Percentiles rank a stretch among this genome's conserved stretches.
These are phyloP conservation scores for Popillia japonica DNA, from an alignment of 1,140 invertebrate species.

Conservation along the genomic window DNA sequence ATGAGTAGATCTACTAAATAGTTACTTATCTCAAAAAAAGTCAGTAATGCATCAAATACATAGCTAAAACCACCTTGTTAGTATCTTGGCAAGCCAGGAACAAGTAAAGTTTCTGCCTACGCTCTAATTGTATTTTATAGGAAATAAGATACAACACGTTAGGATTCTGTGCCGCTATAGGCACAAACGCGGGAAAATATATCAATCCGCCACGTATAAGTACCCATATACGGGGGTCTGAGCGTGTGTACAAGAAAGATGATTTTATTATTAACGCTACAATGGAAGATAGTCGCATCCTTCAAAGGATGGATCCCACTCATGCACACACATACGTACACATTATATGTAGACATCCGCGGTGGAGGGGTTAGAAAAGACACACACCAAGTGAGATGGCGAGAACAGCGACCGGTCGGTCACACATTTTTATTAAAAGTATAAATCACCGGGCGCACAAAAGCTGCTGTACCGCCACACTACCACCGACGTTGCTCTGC, in stretches of 20 bases:
- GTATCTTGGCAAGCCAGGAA: no score
- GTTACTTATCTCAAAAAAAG: no score
- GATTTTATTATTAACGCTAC: conserved; percentile 44
- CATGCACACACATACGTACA: background rate
- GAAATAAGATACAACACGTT: conserved; percentile 16
- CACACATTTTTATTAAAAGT: conserved; percentile 54
- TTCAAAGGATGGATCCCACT: conserved; percentile 37
- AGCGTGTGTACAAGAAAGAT: conserved; percentile 26
- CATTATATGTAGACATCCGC: conserved; percentile 19
- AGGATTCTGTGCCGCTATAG: background rate
- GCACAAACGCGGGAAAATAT: background rate
- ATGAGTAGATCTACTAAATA: no score
- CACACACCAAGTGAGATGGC: background rate
- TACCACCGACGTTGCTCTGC: conserved; percentile 18
- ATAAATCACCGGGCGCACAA: conserved; percentile 50
- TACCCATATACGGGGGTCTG: background rate
- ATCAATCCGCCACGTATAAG: background rate
- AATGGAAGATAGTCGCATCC: conserved; percentile 40
- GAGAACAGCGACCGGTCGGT: conserved; percentile 44
- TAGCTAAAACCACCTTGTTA: no score
- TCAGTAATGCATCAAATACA: no score
- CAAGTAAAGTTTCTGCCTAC: no score
- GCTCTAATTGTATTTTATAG: background rate
- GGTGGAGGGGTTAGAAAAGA: conserved; percentile 24
- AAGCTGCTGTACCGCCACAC: conserved; percentile 41